Conservation (phyloP, 2,113 vertebrate species). For the Ramphastos sulfuratus region DNA sequence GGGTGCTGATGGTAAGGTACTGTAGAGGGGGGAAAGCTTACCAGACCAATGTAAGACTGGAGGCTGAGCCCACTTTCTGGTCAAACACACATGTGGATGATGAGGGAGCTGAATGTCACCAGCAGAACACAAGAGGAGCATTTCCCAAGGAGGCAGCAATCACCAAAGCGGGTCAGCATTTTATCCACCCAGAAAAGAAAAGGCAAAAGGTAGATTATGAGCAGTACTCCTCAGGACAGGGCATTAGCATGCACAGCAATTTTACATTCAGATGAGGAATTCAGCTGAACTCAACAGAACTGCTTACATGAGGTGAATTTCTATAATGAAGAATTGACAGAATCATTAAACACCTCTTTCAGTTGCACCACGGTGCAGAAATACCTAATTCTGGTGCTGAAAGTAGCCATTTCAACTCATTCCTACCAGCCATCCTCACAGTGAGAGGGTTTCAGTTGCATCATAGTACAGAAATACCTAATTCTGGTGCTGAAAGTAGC, state of each 20-base stretch:
- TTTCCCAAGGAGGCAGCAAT: background rate
- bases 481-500: too few species aligned
- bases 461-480: too few species aligned
- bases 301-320: background rate
- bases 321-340: background rate
- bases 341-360: background rate
- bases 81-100: rapidly evolving
- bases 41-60: background rate
- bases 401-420: background rate
- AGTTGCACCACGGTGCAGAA: rapidly evolving
- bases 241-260: background rate
- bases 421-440: background rate
- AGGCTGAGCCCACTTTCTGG: background rate
- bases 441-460: background rate
- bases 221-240: background rate
- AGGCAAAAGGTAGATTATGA: background rate
- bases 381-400: background rate
- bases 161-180: background rate
- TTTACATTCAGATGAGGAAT: background rate
- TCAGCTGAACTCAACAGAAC: background rate
- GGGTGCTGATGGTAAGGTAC: background rate
- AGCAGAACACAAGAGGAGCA: background rate
- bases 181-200: background rate
- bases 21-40: background rate
- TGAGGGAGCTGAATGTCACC: background rate